Base-by-base conservation (phyloP, 2,888 invertebrate species). In the Drosophila lacicola region DNA sequence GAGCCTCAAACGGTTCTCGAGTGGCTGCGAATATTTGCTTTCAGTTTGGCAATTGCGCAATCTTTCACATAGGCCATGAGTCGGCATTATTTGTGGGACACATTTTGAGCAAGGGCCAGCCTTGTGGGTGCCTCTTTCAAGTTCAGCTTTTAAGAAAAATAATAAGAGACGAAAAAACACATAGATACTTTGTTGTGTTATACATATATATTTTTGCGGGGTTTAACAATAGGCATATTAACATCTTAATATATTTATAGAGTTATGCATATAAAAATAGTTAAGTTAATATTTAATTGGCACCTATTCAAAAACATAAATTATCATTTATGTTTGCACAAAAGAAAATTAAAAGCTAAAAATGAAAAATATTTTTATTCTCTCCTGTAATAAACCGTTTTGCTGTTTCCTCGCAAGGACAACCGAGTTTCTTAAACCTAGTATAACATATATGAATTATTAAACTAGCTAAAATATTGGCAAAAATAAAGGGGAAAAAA, bases 361-460 rank as follows among this genome's bases (percentile, higher is more conserved):
- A 90, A 90, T 90, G 74, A 89, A 89, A 84, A 90, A 90, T 90
- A 90, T 90, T 89, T 90, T 88, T 88, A 90, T 89, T 90, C 89
- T 89, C 83, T 88, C 81, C 86, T 81, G 79, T 90, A 67, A 50
- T 65, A 74, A 63, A 78, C 87, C 85, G 75, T 69, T 80, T 82
- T 88, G 81, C 69, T 80, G 82, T 74, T 82, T 77, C 77, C 89
- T 65, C 57, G 42, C 25, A 39, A 65, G 74, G 75, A 78, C 73
- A 86, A 86, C 80, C 82, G 70, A 89, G 70, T 83, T 62, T 58
- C 63, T 64, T 74, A 70, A 41, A 10, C 29, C 42, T 69, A 17
- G 17, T 17, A 47, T 36, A n/a, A 54, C 37, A 50, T 34, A 45
- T 25, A 39, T 50, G 37, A 50, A 34, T 29, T 44, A 72, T 51